phyloP scores from a whole-genome alignment of 2,113 vertebrate genomes.

The Thinocorus orbignyianus region DNA sequence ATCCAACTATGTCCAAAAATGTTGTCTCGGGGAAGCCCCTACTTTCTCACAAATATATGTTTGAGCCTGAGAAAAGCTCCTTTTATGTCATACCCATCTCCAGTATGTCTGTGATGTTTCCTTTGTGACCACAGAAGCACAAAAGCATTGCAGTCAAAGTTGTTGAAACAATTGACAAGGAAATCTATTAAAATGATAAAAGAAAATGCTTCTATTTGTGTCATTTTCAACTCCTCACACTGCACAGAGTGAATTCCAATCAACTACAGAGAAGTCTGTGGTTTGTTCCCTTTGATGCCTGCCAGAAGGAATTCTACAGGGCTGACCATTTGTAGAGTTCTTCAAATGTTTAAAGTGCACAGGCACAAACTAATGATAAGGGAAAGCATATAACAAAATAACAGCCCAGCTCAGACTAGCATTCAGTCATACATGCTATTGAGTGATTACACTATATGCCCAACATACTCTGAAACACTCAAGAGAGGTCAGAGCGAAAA shows the following conservation, averaged over 20 bases:
- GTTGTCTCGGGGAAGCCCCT: background rate
- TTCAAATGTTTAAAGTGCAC: background rate
- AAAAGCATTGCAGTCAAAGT: background rate
- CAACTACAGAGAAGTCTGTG: background rate
- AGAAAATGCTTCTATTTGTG: background rate
- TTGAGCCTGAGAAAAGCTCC: background rate
- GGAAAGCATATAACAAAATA: background rate
- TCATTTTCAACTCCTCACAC: background rate
- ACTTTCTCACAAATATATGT: background rate
- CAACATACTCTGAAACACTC: background rate
- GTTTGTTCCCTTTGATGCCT: background rate
- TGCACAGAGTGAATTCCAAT: background rate
- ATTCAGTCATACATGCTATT: background rate
- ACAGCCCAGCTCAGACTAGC: background rate
- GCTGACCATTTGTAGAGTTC: background rate
- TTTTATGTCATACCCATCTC: background rate
- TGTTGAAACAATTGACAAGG: background rate
- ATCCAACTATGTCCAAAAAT: background rate
- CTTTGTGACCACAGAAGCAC: background rate
- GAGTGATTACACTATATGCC: background rate
- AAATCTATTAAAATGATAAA: background rate
- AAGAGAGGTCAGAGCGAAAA: slow-evolving; percentile 6
- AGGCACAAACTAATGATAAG: background rate
- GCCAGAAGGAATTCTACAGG: background rate
- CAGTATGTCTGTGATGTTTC: background rate